Percentiles rank a stretch among this genome's conserved stretches.
Conservation (phyloP, 2,888 invertebrate genomes). For the Invenusta paracnida region DNA sequence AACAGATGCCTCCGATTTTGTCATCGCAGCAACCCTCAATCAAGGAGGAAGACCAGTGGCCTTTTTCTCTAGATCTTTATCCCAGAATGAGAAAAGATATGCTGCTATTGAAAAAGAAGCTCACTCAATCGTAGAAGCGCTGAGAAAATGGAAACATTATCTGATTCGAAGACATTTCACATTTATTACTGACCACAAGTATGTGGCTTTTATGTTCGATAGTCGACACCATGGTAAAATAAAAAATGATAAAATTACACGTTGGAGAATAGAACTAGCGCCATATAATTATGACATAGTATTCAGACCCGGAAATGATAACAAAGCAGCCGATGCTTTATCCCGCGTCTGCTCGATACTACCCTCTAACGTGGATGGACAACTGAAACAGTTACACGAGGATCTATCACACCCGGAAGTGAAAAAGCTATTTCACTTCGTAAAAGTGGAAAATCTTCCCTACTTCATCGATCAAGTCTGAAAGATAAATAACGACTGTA, state of each 20-base stretch:
- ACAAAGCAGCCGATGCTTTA: conserved; percentile 33
- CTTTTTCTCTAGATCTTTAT: background rate
- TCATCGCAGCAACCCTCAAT: background rate
- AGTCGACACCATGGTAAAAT: conserved; percentile 13
- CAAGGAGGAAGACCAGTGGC: background rate
- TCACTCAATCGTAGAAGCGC: background rate
- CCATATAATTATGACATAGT: conserved; percentile 28
- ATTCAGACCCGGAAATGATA: conserved; percentile 29
- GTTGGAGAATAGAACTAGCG: conserved; percentile 37
- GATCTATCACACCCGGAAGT: conserved; percentile 46
- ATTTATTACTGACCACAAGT: background rate
- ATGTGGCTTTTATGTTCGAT: background rate
- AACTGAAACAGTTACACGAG: conserved; percentile 43
- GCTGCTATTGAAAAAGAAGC: background rate
- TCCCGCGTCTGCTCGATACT: conserved; percentile 18
- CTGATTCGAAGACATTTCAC: background rate
- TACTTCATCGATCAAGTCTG: background rate
- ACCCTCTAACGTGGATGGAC: background rate
- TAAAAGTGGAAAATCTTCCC: background rate
- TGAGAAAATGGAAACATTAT: background rate
- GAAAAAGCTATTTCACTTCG: no score
- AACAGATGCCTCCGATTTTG: background rate
- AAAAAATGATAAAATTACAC: conserved; percentile 41
- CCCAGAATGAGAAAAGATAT: background rate
- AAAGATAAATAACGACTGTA: background rate